Percentiles rank a stretch among this genome's conserved stretches.
These are phyloP conservation scores for Antrozous pallidus DNA, from an alignment of 2,797 vertebrate species.

Conservation along the genomic window DNA sequence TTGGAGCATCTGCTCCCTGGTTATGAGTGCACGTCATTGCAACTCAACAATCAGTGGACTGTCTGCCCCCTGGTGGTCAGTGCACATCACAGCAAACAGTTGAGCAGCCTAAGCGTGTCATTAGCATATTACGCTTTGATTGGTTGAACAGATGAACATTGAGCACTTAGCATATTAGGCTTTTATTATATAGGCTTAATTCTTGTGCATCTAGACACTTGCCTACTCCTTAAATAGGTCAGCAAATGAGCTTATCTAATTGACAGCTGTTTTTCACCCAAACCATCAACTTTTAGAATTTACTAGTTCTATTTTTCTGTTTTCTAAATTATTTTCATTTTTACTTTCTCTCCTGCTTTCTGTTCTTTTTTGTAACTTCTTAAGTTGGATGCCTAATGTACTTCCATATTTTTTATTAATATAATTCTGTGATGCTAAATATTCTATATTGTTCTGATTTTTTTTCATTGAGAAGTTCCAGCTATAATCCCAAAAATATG, in stretches of 20 bases:
- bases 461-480: background rate
- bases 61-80: too few relatives aligned
- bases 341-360: background rate
- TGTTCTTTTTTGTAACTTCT: background rate
- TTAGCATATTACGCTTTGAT: too few relatives aligned
- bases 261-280: background rate
- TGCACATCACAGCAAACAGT: too few relatives aligned
- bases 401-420: background rate
- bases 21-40: too few relatives aligned
- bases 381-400: background rate
- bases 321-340: conserved; percentile 7
- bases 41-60: too few relatives aligned
- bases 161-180: too few relatives aligned
- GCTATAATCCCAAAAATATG: background rate
- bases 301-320: background rate
- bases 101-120: too few relatives aligned
- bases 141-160: too few relatives aligned
- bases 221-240: background rate
- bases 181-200: background rate
- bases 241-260: background rate
- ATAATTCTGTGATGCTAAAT: conserved; percentile 6
- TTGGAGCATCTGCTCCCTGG: too few relatives aligned
- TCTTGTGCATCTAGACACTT: background rate
- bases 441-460: background rate
- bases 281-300: background rate